Conservation (phyloP, 2,888 invertebrate genomes). For the Escarpia spicata region DNA sequence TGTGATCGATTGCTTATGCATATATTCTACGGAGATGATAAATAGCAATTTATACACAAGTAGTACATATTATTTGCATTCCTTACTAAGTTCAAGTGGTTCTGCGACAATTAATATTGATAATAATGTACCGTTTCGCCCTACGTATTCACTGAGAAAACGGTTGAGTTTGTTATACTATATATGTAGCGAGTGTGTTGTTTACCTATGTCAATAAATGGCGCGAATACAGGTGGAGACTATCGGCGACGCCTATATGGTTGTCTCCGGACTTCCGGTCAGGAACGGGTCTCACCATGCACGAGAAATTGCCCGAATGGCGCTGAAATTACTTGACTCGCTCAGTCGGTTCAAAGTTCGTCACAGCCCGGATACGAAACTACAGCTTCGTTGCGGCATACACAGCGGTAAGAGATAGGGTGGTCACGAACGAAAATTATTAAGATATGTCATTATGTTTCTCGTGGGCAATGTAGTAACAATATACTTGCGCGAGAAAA, state of each 20-base stretch:
- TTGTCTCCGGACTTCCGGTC: slow-evolving; percentile 82
- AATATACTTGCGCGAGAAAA: too few relatives aligned
- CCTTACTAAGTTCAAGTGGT: too few relatives aligned
- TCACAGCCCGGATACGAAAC: slow-evolving; percentile 86
- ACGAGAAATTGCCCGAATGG: slow-evolving; percentile 90
- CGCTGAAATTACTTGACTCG: slow-evolving; percentile 83
- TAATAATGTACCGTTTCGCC: neutral
- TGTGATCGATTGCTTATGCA: neutral
- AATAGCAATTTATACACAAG: neutral
- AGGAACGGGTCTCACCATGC: slow-evolving; percentile 90
- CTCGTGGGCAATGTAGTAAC: too few relatives aligned
- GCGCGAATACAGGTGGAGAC: slow-evolving; percentile 57
- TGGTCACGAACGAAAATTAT: neutral
- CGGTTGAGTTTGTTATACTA: neutral
- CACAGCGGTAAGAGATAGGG: slow-evolving; percentile 73
- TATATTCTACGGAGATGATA: neutral
- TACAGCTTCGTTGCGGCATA: slow-evolving; percentile 91
- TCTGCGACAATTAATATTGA: too few relatives aligned
- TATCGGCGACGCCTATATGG: slow-evolving; percentile 66
- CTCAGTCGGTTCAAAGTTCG: slow-evolving; percentile 89
- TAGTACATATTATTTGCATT: too few relatives aligned
- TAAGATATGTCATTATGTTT: neutral
- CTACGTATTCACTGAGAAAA: neutral
- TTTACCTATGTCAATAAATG: neutral
- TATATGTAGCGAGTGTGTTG: neutral